Evolutionary conservation across 2,888 invertebrate genomes (phyloP).

Genomic region (Caenorhabditis sp.): DNA sequence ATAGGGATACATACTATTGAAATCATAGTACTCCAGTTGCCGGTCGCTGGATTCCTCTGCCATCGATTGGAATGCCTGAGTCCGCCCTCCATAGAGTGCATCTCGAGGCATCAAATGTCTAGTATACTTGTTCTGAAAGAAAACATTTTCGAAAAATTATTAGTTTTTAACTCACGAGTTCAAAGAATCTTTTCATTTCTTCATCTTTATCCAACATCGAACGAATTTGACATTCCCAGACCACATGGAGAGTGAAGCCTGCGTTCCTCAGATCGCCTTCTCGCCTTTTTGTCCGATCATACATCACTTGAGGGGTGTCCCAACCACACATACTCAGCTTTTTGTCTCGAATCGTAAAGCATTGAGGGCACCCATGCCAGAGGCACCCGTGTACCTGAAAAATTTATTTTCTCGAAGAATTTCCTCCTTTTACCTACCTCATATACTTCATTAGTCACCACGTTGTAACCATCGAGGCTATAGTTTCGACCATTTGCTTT

Average conservation of each 20-base stretch:
- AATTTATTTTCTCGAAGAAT: neutral
- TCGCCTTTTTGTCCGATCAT: neutral
- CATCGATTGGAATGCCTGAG: neutral
- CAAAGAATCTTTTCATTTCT: conserved; percentile 18
- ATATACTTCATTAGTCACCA: neutral
- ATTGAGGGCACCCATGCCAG: neutral
- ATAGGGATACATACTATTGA: conserved; percentile 5
- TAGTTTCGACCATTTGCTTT: neutral
- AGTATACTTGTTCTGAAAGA: conserved; percentile 5
- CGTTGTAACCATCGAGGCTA: neutral
- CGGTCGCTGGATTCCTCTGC: neutral
- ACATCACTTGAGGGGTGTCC: neutral
- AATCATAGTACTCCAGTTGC: neutral
- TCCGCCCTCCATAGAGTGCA: conserved; percentile 21
- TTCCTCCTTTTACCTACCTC: conserved; percentile 6
- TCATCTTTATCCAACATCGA: neutral
- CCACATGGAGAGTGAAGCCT: neutral
- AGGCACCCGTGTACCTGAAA: conserved; percentile 2
- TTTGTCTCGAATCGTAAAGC: neutral
- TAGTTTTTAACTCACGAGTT: neutral
- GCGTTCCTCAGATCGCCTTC: neutral
- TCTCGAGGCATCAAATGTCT: neutral
- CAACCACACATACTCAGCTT: neutral
- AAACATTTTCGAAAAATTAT: neutral
- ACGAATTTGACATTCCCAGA: conserved; percentile 16